Conservation (phyloP, 2,113 vertebrate genomes). For the Alligator sinensis region DNA sequence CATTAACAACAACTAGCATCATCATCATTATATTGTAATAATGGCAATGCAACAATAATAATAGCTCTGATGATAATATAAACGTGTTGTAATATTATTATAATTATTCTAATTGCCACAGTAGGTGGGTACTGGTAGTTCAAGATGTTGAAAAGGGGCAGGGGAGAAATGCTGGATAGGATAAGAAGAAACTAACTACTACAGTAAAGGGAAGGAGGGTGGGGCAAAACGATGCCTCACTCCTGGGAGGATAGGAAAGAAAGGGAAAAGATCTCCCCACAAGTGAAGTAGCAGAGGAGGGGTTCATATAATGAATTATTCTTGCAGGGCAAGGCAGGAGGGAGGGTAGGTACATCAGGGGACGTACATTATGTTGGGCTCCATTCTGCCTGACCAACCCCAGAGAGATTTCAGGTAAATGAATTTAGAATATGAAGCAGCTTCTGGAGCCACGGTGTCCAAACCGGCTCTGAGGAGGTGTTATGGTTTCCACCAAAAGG, state of each 20-base stretch:
- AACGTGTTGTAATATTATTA: background rate
- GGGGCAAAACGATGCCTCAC: background rate
- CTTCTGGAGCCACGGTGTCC: background rate
- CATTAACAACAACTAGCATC: too few relatives aligned
- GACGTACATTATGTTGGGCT: background rate
- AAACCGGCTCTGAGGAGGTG: background rate
- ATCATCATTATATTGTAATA: too few relatives aligned
- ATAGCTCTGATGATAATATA: too few relatives aligned
- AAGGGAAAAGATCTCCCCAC: background rate
- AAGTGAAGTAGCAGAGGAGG: background rate
- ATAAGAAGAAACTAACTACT: background rate
- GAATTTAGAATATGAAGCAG: background rate
- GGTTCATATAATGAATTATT: background rate
- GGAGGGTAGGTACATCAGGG: too few relatives aligned
- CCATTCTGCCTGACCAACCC: background rate
- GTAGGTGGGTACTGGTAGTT: background rate
- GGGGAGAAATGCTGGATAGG: background rate
- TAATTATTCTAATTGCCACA: background rate
- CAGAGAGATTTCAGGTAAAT: background rate
- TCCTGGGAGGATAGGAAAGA: background rate
- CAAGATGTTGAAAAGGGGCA: background rate
- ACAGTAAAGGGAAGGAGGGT: background rate
- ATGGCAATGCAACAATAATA: too few relatives aligned
- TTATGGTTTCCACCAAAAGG: background rate
- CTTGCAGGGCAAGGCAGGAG: background rate